Percentiles rank a stretch among this genome's conserved stretches.
Evolutionary conservation across 2,888 invertebrate genomes (phyloP).

Genomic region (Pimpla rufipes): DNA sequence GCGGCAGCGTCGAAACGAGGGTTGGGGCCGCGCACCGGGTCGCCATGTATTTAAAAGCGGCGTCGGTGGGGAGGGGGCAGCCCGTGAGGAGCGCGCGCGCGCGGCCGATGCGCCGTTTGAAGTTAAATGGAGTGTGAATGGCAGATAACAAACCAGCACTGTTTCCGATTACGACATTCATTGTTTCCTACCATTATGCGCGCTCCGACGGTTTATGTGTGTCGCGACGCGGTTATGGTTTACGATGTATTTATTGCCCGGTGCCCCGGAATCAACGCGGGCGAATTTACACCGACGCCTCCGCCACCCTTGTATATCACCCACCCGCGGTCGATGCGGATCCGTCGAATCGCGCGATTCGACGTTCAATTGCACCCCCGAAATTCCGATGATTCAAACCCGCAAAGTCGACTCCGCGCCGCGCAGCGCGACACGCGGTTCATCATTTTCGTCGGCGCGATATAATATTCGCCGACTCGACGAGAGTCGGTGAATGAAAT

Average conservation of each 20-base stretch:
- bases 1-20: slow-evolving; percentile 45
- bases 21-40: slow-evolving; percentile 72
- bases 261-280: slow-evolving; percentile 71
- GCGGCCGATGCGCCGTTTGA: slow-evolving; percentile 84
- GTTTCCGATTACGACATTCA: slow-evolving; percentile 86
- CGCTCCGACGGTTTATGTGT: slow-evolving; percentile 84
- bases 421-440: slow-evolving; percentile 16
- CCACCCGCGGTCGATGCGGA: slow-evolving; percentile 33
- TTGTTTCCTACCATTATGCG: slow-evolving; percentile 86
- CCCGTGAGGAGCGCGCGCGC: slow-evolving; percentile 72
- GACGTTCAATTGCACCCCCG: slow-evolving; percentile 1
- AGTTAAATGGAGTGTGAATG: slow-evolving; percentile 86
- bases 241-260: slow-evolving; percentile 81
- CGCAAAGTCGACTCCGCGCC: background rate
- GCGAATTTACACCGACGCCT: slow-evolving; percentile 71
- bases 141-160: slow-evolving; percentile 85
- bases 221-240: slow-evolving; percentile 81
- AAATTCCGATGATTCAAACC: slow-evolving; percentile 43
- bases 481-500: background rate
- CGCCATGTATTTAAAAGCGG: slow-evolving; percentile 82
- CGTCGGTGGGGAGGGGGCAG: slow-evolving; percentile 18
- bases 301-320: slow-evolving; percentile 69
- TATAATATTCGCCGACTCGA: slow-evolving; percentile 8
- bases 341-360: slow-evolving; percentile 31
- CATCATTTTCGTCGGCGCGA: slow-evolving; percentile 20